Percentiles rank a stretch among this genome's conserved stretches.
Evolutionary conservation across 1,140 invertebrate species (phyloP).

Genomic region (Macrostomum lignano): DNA sequence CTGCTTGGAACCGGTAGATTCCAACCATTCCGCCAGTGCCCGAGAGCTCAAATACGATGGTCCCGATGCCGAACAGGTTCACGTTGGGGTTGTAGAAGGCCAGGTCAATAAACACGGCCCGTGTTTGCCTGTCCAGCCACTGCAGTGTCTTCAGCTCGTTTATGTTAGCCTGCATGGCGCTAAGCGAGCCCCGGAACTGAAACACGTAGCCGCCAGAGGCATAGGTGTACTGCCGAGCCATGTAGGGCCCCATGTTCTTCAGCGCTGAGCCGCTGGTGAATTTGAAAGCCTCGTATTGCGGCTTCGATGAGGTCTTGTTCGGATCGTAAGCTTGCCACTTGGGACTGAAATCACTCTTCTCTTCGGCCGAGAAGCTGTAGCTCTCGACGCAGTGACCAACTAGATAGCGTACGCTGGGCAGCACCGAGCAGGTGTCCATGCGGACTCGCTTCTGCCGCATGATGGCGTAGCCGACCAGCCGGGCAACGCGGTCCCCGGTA

Average conservation of each 20-base stretch:
- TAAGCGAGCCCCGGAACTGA: constrained; percentile 22
- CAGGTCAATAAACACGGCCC: constrained; percentile 34
- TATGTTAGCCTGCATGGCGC: constrained; percentile 18
- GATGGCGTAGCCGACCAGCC: constrained; percentile 32
- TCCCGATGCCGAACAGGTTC: constrained; percentile 30
- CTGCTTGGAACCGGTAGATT: constrained; percentile 30
- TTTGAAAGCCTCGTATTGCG: too few species aligned
- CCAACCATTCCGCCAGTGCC: constrained; percentile 30
- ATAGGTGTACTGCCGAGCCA: too few species aligned
- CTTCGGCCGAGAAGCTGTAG: too few species aligned
- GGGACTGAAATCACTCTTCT: too few species aligned
- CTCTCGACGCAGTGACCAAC: too few species aligned
- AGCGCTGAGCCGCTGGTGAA: too few species aligned
- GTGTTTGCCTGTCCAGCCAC: constrained; percentile 33
- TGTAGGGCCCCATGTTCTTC: too few species aligned
- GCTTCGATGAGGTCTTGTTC: too few species aligned
- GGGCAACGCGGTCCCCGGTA: constrained; percentile 29
- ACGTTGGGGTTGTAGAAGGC: constrained; percentile 32
- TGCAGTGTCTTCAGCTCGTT: constrained; percentile 17
- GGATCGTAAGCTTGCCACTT: too few species aligned
- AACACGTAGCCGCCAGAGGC: constrained; percentile 35
- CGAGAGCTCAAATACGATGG: constrained; percentile 30
- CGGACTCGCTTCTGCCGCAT: constrained; percentile 30
- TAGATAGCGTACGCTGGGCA: too few species aligned
- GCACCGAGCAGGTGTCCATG: too few species aligned